Base-by-base conservation (phyloP, 1,140 invertebrate genomes). In the Cydia splendana region DNA sequence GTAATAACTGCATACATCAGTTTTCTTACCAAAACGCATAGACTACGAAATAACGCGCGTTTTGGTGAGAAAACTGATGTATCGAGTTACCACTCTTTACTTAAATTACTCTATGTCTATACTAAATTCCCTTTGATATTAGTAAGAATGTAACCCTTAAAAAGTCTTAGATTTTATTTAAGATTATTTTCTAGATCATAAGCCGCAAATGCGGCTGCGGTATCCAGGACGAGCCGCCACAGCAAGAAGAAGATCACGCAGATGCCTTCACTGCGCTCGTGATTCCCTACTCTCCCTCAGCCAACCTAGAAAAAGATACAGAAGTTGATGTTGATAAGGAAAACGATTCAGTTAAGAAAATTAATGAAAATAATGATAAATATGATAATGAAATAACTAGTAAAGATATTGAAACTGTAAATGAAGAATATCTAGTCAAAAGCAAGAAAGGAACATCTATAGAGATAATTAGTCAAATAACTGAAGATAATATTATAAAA, bases 151-250 rank as follows among this genome's bases (percentile, higher is more conserved):
- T n/a, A n/a, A n/a, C n/a, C n/a, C n/a, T n/a, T n/a, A n/a, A n/a
- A n/a, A n/a, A n/a, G n/a, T n/a, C n/a, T n/a, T n/a, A n/a, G n/a
- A n/a, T n/a, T n/a, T n/a, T n/a, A n/a, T n/a, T n/a, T n/a, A n/a
- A n/a, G n/a, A n/a, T n/a, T n/a, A n/a, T n/a, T 77, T 81, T 78
- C 76, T 81, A 93, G 91, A 88, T 93, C 42, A 89, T 93, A 62
- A 91, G 83, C 24, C 82, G 89, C 24, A 93, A 93, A 82, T 93
- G 91, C 76, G 90, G 90, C 1, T 93, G 91, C 65, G 91, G 91
- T 6, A 80, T 90, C n/a, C 90, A 93, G 79, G 80, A 89, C 15
- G 91, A 93, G 76, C 90, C 91, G 0, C 84, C 88, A 0, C 80
- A 84, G 48, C 74, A 80, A 0, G 90, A 93, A 76, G 91, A 93